Evolutionary conservation across 2,797 vertebrate species (phyloP).

Genomic region (Eulemur albifrons): DNA sequence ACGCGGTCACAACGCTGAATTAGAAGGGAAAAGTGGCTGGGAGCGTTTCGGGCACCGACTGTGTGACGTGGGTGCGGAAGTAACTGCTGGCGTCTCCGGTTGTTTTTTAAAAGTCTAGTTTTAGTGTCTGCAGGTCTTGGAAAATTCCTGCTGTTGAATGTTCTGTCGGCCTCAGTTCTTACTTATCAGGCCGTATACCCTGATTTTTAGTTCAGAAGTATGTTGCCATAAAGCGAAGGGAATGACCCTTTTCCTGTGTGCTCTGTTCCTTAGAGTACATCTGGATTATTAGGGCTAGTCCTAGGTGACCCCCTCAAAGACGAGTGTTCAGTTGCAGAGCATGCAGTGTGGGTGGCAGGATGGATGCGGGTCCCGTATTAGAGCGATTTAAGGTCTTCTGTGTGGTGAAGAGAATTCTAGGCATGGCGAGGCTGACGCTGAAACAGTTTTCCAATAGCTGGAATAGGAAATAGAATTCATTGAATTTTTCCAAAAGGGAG

Average conservation of each 20-base stretch:
- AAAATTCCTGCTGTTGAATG: background rate
- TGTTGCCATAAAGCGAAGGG: background rate
- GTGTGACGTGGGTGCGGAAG: fast-evolving
- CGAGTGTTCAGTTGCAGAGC: background rate
- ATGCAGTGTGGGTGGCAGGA: background rate
- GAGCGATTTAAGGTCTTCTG: background rate
- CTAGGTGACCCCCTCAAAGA: background rate
- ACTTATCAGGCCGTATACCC: too few relatives aligned
- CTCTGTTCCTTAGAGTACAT: background rate
- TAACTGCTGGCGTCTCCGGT: background rate
- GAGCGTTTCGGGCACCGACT: background rate
- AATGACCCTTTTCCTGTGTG: background rate
- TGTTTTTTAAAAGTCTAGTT: background rate
- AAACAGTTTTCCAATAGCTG: background rate
- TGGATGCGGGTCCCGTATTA: background rate
- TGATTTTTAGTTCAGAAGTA: background rate
- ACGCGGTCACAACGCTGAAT: background rate
- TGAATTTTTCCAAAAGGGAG: background rate
- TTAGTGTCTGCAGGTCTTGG: background rate
- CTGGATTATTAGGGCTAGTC: background rate
- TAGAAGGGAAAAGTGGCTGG: background rate
- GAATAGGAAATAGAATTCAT: background rate
- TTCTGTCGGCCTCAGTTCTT: background rate
- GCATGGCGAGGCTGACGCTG: background rate
- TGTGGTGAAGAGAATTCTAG: background rate